These are phyloP conservation scores for Meghimatium bilineatum DNA, from an alignment of 2,888 invertebrate species.

Conservation along the genomic window DNA sequence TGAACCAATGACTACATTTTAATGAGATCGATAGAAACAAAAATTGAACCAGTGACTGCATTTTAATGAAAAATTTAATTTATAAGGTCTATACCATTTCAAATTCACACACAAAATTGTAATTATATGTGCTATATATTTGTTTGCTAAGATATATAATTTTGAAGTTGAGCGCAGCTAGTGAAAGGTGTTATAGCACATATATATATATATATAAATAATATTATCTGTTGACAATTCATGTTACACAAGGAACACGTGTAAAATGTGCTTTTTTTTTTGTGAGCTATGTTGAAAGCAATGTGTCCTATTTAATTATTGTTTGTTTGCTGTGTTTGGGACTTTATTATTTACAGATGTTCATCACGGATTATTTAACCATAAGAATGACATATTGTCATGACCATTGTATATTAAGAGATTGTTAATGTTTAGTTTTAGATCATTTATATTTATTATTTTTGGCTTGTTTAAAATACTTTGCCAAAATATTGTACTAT, in stretches of 20 bases:
- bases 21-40: no score
- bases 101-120: neutral
- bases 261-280: neutral
- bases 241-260: neutral
- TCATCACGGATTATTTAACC: neutral
- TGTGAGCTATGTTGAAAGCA: neutral
- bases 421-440: neutral
- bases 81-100: no score
- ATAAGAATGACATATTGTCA: neutral
- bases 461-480: neutral
- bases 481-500: slow-evolving; percentile 11
- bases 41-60: no score
- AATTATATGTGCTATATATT: neutral
- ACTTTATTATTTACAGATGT: neutral
- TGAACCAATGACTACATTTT: no score
- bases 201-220: neutral
- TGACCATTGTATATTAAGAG: neutral
- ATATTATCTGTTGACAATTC: neutral
- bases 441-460: neutral
- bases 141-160: no score
- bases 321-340: neutral
- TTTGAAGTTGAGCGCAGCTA: no score
- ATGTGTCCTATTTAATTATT: neutral
- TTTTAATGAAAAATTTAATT: no score
- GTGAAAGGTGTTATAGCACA: no score